Conservation (phyloP, 1,140 invertebrate genomes). For the Cotesia chilonis region DNA sequence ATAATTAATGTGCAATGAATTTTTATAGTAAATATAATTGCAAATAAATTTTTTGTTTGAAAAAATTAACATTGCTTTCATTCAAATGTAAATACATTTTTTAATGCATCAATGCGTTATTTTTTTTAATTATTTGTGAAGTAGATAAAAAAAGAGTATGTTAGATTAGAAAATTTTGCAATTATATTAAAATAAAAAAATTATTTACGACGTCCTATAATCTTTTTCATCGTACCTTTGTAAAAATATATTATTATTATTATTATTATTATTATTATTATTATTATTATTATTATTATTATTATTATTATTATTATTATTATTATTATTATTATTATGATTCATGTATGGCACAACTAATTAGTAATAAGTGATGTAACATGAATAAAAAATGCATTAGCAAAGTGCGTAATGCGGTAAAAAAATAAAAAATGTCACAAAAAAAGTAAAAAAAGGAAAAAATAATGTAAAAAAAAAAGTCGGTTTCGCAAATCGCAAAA, state of each 20-base stretch:
- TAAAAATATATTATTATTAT: slow-evolving; percentile 47
- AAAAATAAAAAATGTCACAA: not conserved
- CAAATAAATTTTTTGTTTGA: slow-evolving; percentile 41
- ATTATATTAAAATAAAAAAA: slow-evolving; percentile 51
- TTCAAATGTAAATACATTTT: slow-evolving; percentile 2
- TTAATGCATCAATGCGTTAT: not conserved
- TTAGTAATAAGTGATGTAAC: slow-evolving; percentile 1
- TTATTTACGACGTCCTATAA: slow-evolving; percentile 50
- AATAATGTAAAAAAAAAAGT: not conserved
- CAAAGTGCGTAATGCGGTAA: not conserved
- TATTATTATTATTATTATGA: slow-evolving; percentile 13
- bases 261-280: not conserved
- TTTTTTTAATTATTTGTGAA: no score
- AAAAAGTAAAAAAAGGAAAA: slow-evolving; percentile 20
- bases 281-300: slow-evolving; percentile 46
- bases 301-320: not conserved
- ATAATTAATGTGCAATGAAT: slow-evolving; percentile 18
- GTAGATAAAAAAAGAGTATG: slow-evolving; percentile 13
- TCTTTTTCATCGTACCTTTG: slow-evolving; percentile 60
- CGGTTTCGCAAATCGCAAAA: slow-evolving; percentile 25
- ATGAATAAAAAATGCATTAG: slow-evolving; percentile 3
- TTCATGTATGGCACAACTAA: slow-evolving; percentile 19
- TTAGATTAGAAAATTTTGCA: slow-evolving; percentile 49
- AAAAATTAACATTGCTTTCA: slow-evolving; percentile 1
- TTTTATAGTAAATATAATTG: slow-evolving; percentile 48